phyloP scores from a whole-genome alignment of 2,113 vertebrate genomes.

The Apus apus region DNA sequence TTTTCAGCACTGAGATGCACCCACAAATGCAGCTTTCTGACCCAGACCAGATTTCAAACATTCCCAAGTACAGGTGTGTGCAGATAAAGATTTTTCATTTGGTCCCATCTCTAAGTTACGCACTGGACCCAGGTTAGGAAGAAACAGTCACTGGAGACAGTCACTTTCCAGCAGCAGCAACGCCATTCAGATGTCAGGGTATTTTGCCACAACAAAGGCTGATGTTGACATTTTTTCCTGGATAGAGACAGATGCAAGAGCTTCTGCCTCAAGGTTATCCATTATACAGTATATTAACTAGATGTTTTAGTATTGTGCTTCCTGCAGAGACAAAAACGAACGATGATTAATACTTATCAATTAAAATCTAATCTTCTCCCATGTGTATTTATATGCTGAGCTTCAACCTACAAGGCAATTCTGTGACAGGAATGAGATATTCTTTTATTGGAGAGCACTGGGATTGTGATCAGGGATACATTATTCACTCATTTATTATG shows the following conservation, averaged over 20 bases:
- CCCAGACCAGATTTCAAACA: not conserved
- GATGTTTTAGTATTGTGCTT: constrained; percentile 24
- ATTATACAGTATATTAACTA: constrained; percentile 48
- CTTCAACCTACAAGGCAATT: constrained; percentile 27
- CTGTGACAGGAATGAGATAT: constrained; percentile 36
- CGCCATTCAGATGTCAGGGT: constrained; percentile 14
- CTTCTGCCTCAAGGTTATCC: constrained; percentile 62
- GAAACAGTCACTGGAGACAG: not conserved
- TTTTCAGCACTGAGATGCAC: constrained; percentile 14
- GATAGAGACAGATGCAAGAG: constrained; percentile 50
- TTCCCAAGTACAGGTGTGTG: not conserved
- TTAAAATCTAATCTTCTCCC: constrained; percentile 57
- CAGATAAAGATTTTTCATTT: not conserved
- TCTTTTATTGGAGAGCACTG: constrained; percentile 2
- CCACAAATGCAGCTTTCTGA: not conserved
- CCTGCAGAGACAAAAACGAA: constrained; percentile 45
- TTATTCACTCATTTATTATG: not conserved
- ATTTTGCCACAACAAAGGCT: constrained; percentile 57
- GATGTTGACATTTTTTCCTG: constrained; percentile 57
- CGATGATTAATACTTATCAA: constrained; percentile 60
- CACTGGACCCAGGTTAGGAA: not conserved
- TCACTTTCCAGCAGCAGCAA: constrained; percentile 10
- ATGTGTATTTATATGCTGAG: constrained; percentile 40
- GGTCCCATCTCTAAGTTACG: not conserved
- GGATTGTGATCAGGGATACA: not conserved